A percentile compares a stretch with the other conserved stretches of the same genome.
Conservation (phyloP, 2,797 vertebrate species). For the Xerus rutilus region DNA sequence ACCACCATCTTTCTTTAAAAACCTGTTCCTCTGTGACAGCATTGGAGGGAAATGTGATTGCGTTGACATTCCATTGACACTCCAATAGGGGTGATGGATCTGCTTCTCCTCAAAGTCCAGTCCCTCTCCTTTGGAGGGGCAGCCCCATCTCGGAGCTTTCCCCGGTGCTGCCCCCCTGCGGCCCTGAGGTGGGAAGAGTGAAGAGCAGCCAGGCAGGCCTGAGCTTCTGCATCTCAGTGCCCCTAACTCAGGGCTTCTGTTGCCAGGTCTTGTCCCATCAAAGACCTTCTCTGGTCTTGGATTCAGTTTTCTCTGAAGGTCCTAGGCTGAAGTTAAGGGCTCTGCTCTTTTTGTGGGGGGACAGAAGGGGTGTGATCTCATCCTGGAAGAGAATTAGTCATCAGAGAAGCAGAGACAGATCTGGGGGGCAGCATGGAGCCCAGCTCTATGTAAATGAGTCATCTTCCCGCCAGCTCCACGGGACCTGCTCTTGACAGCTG, state of each 20-base stretch:
- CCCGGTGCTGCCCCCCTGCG: too few relatives aligned
- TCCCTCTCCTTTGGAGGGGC: background rate
- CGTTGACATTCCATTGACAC: background rate
- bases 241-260: background rate
- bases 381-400: conserved; percentile 72
- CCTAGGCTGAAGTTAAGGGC: background rate
- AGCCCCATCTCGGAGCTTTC: background rate
- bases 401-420: conserved; percentile 54
- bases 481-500: conserved; percentile 66
- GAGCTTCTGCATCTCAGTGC: background rate
- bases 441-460: conserved; percentile 72
- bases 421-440: background rate
- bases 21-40: background rate
- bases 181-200: background rate
- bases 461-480: conserved; percentile 14
- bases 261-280: background rate
- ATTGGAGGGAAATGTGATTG: background rate
- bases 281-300: background rate
- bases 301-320: background rate
- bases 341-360: conserved; percentile 41
- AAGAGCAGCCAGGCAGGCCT: rapidly evolving
- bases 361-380: conserved; percentile 68
- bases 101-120: background rate
- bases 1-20: background rate
- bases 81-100: background rate